Base-by-base conservation (phyloP, 2,888 invertebrate species). In the Fragum fragum region DNA sequence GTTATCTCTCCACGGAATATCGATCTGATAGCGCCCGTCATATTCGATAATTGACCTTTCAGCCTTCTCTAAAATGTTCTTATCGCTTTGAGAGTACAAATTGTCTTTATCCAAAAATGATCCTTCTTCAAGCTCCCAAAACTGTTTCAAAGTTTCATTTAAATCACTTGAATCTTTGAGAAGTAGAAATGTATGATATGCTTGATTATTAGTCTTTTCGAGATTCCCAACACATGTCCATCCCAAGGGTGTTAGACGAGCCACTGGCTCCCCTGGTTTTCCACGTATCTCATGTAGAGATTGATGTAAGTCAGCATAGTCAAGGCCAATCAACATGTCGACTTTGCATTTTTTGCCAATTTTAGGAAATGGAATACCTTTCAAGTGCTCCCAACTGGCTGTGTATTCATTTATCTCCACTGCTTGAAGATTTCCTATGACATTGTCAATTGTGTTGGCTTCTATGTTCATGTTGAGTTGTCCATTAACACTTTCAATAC, bases 191-290 rank as follows among this genome's bases (percentile, higher is more conserved):
- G n/a, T 69, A 21, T 23, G 14, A n/a, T n/a, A n/a, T n/a, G n/a
- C n/a, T n/a, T n/a, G n/a, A n/a, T n/a, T n/a, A n/a, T n/a, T n/a
- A n/a, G n/a, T n/a, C n/a, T n/a, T n/a, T n/a, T n/a, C n/a, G n/a
- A n/a, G n/a, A 23, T 59, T 42, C 2, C 77, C 80, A 32, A 80
- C 77, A 59, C 79, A 80, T 18, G 80, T 85, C 86, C 78, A 86
- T 28, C 79, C 81, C 16, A 86, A 47, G 2, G 79, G 81, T 1
- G 81, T 86, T 16, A 81, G 47, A 11, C 81, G 66, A 3, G 81
- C 81, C 5, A 81, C 39, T 23, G 81, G 86, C n/a, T 83, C 86
- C 23, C 78, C 76, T 18, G 42, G 61, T 55, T 52, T 36, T 23
- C 79, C 79, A 36, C 63, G 36, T 1, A 79, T 63, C 47, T 85